phyloP scores from a whole-genome alignment of 2,113 vertebrate species.

The Tenebrosternarchus preto region DNA sequence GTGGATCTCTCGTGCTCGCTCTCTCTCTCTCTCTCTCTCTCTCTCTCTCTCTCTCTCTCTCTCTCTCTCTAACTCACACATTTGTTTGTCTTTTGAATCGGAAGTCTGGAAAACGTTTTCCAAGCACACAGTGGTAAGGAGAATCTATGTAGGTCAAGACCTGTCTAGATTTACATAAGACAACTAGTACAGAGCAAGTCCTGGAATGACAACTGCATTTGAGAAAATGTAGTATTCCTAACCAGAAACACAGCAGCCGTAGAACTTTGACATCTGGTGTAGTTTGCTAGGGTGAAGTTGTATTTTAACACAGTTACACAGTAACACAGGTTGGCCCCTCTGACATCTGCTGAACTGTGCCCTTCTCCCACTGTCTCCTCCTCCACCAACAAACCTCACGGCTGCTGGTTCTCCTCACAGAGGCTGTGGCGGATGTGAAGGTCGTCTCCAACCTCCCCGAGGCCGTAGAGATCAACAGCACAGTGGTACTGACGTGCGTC shows the following conservation, averaged over 20 bases:
- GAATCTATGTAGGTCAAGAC: not conserved
- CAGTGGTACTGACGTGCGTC: constrained; percentile 65
- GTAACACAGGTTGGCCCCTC: not conserved
- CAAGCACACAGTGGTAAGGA: not conserved
- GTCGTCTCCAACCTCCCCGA: constrained; percentile 53
- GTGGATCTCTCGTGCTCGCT: not conserved
- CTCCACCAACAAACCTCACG: not conserved
- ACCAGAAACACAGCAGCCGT: too few species aligned
- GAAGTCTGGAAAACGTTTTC: not conserved
- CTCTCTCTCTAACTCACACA: not conserved
- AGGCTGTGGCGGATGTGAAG: constrained; percentile 55
- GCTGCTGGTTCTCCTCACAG: constrained; percentile 52
- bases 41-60: not conserved
- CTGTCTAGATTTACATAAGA: not conserved
- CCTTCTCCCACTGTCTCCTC: not conserved
- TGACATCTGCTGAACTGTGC: not conserved
- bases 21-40: not conserved
- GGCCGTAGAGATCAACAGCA: constrained; percentile 64
- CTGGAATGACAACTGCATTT: too few species aligned
- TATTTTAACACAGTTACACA: too few species aligned
- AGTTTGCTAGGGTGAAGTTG: too few species aligned
- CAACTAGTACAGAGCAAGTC: too few species aligned
- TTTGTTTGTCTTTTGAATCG: not conserved
- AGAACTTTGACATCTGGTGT: too few species aligned
- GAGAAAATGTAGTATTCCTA: too few species aligned